Percentiles rank a stretch among this genome's conserved stretches.
Conservation (phyloP, 2,888 invertebrate genomes). For the Teleiodes luculella region DNA sequence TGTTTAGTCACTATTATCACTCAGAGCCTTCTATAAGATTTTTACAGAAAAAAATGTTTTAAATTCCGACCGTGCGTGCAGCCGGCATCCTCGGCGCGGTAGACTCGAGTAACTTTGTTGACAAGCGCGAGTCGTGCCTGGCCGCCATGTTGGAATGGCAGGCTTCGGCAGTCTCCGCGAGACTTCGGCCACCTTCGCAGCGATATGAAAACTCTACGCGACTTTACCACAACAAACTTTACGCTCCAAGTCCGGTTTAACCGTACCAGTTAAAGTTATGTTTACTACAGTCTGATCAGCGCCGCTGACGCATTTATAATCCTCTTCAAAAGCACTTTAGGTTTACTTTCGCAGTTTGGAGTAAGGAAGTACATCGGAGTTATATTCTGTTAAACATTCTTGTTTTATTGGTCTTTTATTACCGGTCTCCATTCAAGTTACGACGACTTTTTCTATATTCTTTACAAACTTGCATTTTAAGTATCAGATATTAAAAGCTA, state of each 20-base stretch:
- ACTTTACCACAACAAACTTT: slow-evolving; percentile 14
- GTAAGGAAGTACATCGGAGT: neutral
- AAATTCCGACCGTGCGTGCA: slow-evolving; percentile 38
- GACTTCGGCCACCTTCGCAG: slow-evolving; percentile 35
- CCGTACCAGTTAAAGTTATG: slow-evolving; percentile 8
- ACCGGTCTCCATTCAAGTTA: slow-evolving; percentile 4
- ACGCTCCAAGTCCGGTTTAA: slow-evolving; percentile 9
- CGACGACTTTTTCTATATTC: neutral
- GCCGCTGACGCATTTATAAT: neutral
- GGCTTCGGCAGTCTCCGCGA: slow-evolving; percentile 56
- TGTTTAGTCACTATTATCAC: neutral
- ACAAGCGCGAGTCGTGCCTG: slow-evolving; percentile 58
- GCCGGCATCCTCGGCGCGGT: slow-evolving; percentile 43
- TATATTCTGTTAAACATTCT: neutral
- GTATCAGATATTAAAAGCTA: no score
- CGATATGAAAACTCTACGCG: slow-evolving; percentile 13
- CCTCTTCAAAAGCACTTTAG: neutral
- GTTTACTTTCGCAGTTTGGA: neutral
- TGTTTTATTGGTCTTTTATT: slow-evolving; percentile 15
- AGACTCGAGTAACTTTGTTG: slow-evolving; percentile 66
- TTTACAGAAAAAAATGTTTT: neutral
- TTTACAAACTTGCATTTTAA: neutral
- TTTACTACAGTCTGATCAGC: neutral
- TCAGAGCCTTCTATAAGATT: neutral
- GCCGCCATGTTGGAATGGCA: slow-evolving; percentile 63